A percentile compares a stretch with the other conserved stretches of the same genome.
Conservation (phyloP, 30 jellyfish, hydroid and myxozoan genomes). For the Nemopilema nomurai region DNA sequence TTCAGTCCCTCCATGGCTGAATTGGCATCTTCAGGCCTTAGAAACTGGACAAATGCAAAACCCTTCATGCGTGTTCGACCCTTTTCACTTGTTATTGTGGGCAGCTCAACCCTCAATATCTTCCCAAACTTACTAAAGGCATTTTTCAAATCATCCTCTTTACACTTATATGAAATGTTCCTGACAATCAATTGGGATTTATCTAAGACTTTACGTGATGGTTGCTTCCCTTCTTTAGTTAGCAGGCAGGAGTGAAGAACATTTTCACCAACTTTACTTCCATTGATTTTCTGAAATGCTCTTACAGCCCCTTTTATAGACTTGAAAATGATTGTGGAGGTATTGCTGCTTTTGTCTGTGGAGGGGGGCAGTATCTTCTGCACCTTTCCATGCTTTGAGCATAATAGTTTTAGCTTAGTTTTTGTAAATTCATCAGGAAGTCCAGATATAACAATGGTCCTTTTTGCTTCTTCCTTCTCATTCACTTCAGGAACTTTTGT, state of each 20-base stretch:
- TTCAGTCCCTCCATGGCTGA: slow-evolving; percentile 79
- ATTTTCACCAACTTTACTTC: slow-evolving; percentile 42
- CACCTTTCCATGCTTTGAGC: slow-evolving; percentile 80
- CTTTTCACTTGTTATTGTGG: slow-evolving; percentile 45
- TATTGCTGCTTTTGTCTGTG: slow-evolving; percentile 37
- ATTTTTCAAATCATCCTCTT: slow-evolving; percentile 56
- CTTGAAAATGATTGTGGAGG: slow-evolving; percentile 63
- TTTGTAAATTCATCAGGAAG: slow-evolving; percentile 67
- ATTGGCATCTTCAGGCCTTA: slow-evolving; percentile 62
- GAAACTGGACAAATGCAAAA: slow-evolving; percentile 86
- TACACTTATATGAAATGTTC: slow-evolving; percentile 75
- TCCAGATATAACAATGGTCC: slow-evolving; percentile 87
- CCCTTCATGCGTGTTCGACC: slow-evolving; percentile 63
- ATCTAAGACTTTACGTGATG: slow-evolving; percentile 47
- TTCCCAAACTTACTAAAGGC: slow-evolving; percentile 66
- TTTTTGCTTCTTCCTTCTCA: slow-evolving; percentile 39
- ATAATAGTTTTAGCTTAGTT: slow-evolving; percentile 61
- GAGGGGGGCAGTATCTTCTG: slow-evolving; percentile 79
- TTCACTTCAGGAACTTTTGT: neutral
- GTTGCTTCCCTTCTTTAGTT: slow-evolving; percentile 70
- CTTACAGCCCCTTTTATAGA: slow-evolving; percentile 86
- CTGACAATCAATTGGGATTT: slow-evolving; percentile 80
- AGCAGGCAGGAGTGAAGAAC: slow-evolving; percentile 61
- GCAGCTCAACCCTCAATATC: slow-evolving; percentile 60
- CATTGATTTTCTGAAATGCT: slow-evolving; percentile 84